Evolutionary conservation across 2,797 vertebrate genomes (phyloP), one percentile per base, ranked within the genome.

Genomic region (Microcaecilia unicolor): DNA sequence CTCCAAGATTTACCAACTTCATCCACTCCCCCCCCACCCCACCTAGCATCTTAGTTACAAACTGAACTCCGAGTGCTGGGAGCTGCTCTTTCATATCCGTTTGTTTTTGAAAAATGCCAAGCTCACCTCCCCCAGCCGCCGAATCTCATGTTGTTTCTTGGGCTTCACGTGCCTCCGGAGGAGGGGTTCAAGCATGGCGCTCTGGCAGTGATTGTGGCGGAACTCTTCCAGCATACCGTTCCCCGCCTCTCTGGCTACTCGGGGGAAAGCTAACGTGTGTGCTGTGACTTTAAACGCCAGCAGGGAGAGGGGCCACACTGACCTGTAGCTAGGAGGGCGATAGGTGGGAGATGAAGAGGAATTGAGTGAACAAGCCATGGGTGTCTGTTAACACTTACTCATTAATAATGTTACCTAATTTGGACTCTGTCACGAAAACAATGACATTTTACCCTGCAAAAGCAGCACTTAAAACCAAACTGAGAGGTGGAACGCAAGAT

Each of bases 91-190:
- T 6, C 4, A 15, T 8, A 10, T 10, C 26, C 5, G 3, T 2
- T 4, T 6, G 4, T 4, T 5, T 12, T 10, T 4, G 2, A 5
- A 4, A 10, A 12, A 6, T 22, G 15, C 11, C n/a, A n/a, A 55
- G 52, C 55, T 25, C 16, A 81, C 80, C 70, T 78, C 53, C 39
- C 91, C 90, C 10, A 98, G 78, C 25, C 67, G 69, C 15, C 65
- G 55, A 52, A 98, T 91, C 70, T 98, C 93, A 4, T 98, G 93
- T 61, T 97, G 93, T 39, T 97, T 98, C 70, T 98, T 97, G 34
- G 91, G 90, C 56, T 91, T 92, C 41, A 97, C 80, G 5, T 98
- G 92, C 49, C 86, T 92, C 45, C 92, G 86, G 48, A 97, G 92
- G 6, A 83, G 71, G 19, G 93, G 88, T 6, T 72, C 69, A 31